These are phyloP conservation scores for Callyntrura sp. DNA, from an alignment of 2,888 invertebrate genomes.

Conservation along the genomic window DNA sequence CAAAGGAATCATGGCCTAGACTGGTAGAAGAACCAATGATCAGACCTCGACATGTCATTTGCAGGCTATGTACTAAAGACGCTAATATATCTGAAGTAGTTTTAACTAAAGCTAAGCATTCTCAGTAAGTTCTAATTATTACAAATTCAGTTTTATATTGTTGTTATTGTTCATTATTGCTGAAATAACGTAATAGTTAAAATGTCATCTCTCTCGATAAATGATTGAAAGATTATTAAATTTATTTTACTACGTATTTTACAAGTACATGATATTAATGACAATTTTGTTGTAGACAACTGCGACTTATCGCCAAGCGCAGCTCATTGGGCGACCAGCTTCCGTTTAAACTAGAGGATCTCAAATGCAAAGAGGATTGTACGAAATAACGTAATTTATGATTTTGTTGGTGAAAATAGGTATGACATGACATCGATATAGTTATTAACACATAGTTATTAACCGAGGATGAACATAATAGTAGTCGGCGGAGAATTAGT, in stretches of 20 bases:
- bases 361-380: neutral
- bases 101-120: slow-evolving; percentile 91
- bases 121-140: slow-evolving; percentile 87
- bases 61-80: slow-evolving; percentile 91
- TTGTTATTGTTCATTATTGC: no score
- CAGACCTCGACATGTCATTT: slow-evolving; percentile 91
- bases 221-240: no score
- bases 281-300: slow-evolving; percentile 88
- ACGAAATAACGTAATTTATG: neutral
- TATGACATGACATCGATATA: no score
- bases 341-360: slow-evolving; percentile 86
- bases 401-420: no score
- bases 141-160: no score
- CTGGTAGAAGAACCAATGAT: slow-evolving; percentile 90
- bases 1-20: slow-evolving; percentile 91
- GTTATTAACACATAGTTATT: no score
- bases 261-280: no score
- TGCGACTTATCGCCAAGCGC: slow-evolving; percentile 91
- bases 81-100: slow-evolving; percentile 92
- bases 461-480: no score
- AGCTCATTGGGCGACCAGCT: slow-evolving; percentile 93
- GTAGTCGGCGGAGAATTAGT: no score
- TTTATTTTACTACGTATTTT: no score
- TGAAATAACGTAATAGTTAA: no score
- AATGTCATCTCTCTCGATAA: no score